Evolutionary conservation across 2,888 invertebrate species (phyloP), one percentile per base, ranked within the genome.

Genomic region (Ashinkailepas kermadecensis): DNA sequence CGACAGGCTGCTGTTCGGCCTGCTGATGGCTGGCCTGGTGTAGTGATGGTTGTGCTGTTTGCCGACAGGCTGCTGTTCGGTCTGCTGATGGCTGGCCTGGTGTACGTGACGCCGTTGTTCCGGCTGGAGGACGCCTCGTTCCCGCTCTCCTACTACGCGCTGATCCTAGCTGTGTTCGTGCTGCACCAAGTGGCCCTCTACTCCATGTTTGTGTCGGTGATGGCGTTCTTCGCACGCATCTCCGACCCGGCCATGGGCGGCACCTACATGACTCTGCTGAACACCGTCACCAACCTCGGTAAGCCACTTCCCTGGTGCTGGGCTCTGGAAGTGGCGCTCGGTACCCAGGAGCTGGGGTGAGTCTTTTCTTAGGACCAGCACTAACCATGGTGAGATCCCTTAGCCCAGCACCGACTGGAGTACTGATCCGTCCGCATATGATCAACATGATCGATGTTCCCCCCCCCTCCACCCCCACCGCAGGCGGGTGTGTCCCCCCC

Each of bases 231-330:
- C 88, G 99, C 99, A 0, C 94, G 95, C 88, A 92, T 99, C 81
- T 97, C 97, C 83, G 99, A 99, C 87, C 97, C 98, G 0, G 90
- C 93, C 0, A 96, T 99, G 0, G 99, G 99, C 3, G 98, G 99
- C 10, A 99, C 99, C 0, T 99, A 99, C 87, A 99, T 99, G 99
- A 99, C 99, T 0, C 90, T 99, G 81, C 89, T 99, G 23, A 99
- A 99, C 87, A 99, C 99, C 0, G 90, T 99, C 54, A 92, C 93
- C 80, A 99, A 99, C 89, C 90, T 99, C 82, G 99, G 99, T n/a
- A 62, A 62, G 64, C 12, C 4, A 59, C 7, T n/a, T n/a, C n/a
- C n/a, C 21, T 23, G 67, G 57, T n/a, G 64, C 15, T 64, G 12
- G 62, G 62, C 4, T 39, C 39, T 39, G 39, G 4, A 4, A 39